phyloP scores from a whole-genome alignment of 1,140 invertebrate species.

The Uloborus diversus region DNA sequence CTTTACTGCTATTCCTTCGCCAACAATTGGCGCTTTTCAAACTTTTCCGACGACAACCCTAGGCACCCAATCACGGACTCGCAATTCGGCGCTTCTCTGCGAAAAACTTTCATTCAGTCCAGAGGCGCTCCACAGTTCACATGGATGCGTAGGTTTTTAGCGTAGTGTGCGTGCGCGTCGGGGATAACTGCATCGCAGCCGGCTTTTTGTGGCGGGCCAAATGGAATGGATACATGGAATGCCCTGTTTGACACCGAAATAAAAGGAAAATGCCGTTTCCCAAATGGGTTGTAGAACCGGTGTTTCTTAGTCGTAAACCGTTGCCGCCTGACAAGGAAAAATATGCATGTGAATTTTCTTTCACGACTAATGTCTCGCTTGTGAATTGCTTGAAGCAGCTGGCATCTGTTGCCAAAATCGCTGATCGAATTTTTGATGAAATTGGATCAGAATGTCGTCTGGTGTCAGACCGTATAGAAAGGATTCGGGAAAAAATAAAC shows the following conservation, averaged over 20 bases:
- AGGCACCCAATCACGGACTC: not conserved
- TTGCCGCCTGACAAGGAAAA: constrained; percentile 57
- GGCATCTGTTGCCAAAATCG: constrained; percentile 29
- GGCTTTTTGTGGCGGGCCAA: not conserved
- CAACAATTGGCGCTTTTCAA: no score
- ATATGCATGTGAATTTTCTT: constrained; percentile 44
- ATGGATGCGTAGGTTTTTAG: not conserved
- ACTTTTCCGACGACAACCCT: no score
- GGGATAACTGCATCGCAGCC: not conserved
- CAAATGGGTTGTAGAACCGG: constrained; percentile 58
- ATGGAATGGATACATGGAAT: not conserved
- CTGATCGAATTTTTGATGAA: constrained; percentile 45
- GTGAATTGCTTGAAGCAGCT: constrained; percentile 40
- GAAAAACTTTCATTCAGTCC: constrained; percentile 29
- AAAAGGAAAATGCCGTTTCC: constrained; percentile 54
- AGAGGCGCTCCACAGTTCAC: not conserved
- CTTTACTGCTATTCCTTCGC: no score
- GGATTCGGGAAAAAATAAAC: constrained; percentile 15
- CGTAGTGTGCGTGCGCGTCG: not conserved
- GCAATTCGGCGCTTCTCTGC: not conserved
- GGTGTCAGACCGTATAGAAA: constrained; percentile 27
- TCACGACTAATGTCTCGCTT: constrained; percentile 16
- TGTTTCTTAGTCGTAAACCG: constrained; percentile 53
- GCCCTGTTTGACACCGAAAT: not conserved
- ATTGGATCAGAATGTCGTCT: constrained; percentile 37